phyloP scores from a whole-genome alignment of 2,888 invertebrate genomes.

The Siphlonurus alternatus region DNA sequence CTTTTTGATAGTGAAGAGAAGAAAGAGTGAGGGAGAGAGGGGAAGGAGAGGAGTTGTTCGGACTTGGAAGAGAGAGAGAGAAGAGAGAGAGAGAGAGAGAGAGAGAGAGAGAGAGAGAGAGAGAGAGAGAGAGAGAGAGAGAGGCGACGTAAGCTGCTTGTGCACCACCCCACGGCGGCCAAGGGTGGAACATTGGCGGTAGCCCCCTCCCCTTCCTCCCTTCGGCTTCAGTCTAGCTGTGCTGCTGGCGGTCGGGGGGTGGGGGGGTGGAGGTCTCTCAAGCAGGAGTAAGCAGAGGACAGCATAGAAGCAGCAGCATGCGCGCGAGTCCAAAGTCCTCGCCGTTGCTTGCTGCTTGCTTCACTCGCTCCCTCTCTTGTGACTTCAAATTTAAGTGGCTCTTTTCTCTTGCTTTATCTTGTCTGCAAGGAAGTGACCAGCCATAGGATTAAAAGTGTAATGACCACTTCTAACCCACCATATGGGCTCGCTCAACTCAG shows the following conservation, averaged over 20 bases:
- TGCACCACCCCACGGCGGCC: no score
- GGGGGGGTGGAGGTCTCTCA: no score
- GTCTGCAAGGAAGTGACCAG: background rate
- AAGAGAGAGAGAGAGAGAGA: background rate
- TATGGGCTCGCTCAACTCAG: background rate
- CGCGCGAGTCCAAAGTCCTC: no score
- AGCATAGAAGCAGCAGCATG: no score
- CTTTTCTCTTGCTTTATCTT: background rate
- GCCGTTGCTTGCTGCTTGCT: no score
- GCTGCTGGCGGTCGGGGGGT: background rate
- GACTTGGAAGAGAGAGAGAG: background rate
- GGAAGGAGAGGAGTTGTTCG: background rate
- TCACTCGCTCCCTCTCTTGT: no score
- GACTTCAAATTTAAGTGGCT: background rate
- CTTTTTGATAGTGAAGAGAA: background rate
- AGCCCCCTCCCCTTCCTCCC: no score
- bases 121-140: no score
- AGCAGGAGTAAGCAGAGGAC: no score
- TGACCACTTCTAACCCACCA: background rate
- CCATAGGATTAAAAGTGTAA: background rate
- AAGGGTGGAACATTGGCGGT: no score
- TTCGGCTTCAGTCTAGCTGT: no score
- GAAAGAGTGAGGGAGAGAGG: background rate
- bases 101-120: background rate
- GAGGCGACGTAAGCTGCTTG: no score